Evolutionary conservation across 2,113 vertebrate species (phyloP), one percentile per base, ranked within the genome.

Genomic region (Gallinago undulata): DNA sequence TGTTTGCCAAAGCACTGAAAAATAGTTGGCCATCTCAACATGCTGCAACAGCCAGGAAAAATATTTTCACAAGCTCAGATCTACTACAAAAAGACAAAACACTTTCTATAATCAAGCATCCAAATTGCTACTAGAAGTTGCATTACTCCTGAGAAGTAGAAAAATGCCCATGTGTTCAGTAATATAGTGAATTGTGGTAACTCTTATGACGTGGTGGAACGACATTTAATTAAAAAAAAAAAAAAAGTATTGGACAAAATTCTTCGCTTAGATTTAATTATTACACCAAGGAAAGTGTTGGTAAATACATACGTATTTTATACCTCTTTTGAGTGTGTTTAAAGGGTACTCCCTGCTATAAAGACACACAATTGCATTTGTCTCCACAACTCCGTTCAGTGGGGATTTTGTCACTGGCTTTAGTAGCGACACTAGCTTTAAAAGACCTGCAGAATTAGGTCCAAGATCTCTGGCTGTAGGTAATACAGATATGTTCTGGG

Each of bases 281-380:
- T 70, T 72, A 51, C 8, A 56, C 6, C 7, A 62, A 4, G 9
- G 22, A 69, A 73, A 83, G 3, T 22, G 2, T n/a, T 27, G 11
- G 64, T 76, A 86, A 79, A 72, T 35, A 48, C 2, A 2, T 28
- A 23, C 15, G 5, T 70, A 28, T 27, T 81, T 86, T 39, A 57
- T 33, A 35, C 4, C 8, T 84, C 30, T 60, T 73, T 77, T 51
- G 11, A 53, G 21, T 14, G 5, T 12, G 3, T 50, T n/a, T 59
- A n/a, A 82, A 55, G 18, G 8, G 1, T n/a, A 27, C 7, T 68
- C 7, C 6, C 6, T 47, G 19, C 14, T n/a, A 27, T 23, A 68
- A 72, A 60, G 45, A 5, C 70, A 47, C 15, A 43, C 4, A 50
- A 45, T 11, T 1, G 1, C 0, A 0, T 76, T 73, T 6, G 33